Evolutionary conservation across 2,113 vertebrate genomes (phyloP).

Genomic region (Neoarius graeffei): DNA sequence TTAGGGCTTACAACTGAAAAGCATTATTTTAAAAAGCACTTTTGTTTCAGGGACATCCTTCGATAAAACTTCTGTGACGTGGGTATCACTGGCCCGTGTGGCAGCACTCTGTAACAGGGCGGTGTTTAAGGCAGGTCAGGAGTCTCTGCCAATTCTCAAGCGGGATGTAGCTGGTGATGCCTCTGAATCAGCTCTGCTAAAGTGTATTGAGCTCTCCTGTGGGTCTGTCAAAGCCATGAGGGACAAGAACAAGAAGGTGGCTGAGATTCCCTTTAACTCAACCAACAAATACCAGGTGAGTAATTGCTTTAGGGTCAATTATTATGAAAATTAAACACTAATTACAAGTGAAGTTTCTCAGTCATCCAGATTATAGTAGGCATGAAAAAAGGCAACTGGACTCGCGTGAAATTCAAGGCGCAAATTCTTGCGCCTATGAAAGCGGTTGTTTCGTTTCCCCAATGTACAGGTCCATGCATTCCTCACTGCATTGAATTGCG

Average conservation of each 20-base stretch:
- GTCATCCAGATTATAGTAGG: too few species aligned
- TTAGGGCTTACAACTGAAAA: neutral
- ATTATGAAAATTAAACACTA: neutral
- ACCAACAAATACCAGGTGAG: constrained; percentile 80
- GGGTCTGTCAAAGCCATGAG: constrained; percentile 83
- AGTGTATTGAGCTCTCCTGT: constrained; percentile 87
- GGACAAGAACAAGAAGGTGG: constrained; percentile 89
- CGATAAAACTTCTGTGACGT: constrained; percentile 86
- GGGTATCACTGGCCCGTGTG: constrained; percentile 83
- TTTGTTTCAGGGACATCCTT: constrained; percentile 80
- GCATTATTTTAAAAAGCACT: neutral
- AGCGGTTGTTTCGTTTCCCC: too few species aligned
- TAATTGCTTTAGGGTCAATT: neutral
- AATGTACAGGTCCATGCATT: too few species aligned
- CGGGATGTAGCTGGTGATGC: constrained; percentile 84
- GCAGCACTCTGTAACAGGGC: constrained; percentile 88
- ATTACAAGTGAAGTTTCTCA: too few species aligned
- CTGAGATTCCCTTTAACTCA: constrained; percentile 89
- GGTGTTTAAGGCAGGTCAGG: constrained; percentile 87
- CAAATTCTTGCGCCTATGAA: too few species aligned
- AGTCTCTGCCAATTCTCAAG: constrained; percentile 86
- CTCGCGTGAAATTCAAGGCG: too few species aligned
- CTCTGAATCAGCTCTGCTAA: constrained; percentile 87
- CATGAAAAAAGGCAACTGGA: too few species aligned
- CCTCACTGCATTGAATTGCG: too few species aligned